These are phyloP conservation scores for Cyclophora punctaria DNA, from an alignment of 2,888 invertebrate genomes.

Conservation along the genomic window DNA sequence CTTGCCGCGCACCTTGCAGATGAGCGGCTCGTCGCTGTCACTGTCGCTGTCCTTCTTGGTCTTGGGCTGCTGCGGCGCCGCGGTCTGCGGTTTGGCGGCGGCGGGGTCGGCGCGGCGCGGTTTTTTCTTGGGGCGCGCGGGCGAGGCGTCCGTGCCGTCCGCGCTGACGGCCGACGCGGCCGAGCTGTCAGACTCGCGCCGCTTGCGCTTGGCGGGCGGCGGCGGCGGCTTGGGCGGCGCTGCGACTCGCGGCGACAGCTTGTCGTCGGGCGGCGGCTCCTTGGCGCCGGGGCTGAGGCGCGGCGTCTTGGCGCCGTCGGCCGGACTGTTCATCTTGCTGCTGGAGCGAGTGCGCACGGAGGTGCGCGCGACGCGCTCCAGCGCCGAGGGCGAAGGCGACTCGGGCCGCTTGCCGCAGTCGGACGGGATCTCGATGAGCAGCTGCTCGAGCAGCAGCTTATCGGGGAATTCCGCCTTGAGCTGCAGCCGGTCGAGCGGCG, in stretches of 20 bases:
- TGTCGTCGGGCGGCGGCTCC: slow-evolving; percentile 45
- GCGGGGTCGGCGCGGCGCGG: slow-evolving; percentile 59
- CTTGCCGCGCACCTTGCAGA: slow-evolving; percentile 79
- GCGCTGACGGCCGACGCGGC: slow-evolving; percentile 78
- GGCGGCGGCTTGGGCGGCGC: slow-evolving; percentile 63
- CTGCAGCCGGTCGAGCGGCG: slow-evolving; percentile 42
- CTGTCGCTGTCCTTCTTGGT: slow-evolving; percentile 81
- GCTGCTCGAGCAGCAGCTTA: slow-evolving; percentile 82
- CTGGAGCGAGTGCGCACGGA: slow-evolving; percentile 80
- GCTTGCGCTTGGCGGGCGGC: slow-evolving; percentile 78
- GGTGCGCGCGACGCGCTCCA: slow-evolving; percentile 61
- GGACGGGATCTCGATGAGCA: slow-evolving; percentile 88
- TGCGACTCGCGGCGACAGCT: slow-evolving; percentile 41
- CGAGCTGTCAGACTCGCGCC: slow-evolving; percentile 86
- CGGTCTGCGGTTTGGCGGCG: slow-evolving; percentile 62
- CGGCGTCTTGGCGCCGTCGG: slow-evolving; percentile 66
- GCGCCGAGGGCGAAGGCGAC: slow-evolving; percentile 63
- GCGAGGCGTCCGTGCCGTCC: slow-evolving; percentile 46
- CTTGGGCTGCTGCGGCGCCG: slow-evolving; percentile 62
- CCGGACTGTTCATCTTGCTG: slow-evolving; percentile 80
- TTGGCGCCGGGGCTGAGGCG: slow-evolving; percentile 60
- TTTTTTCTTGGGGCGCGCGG: slow-evolving; percentile 54
- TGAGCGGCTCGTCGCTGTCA: slow-evolving; percentile 87
- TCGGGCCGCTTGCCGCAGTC: slow-evolving; percentile 67
- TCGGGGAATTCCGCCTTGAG: slow-evolving; percentile 68